These are phyloP conservation scores for Fistularia tabacaria DNA, from an alignment of 2,797 vertebrate genomes.

Conservation along the genomic window DNA sequence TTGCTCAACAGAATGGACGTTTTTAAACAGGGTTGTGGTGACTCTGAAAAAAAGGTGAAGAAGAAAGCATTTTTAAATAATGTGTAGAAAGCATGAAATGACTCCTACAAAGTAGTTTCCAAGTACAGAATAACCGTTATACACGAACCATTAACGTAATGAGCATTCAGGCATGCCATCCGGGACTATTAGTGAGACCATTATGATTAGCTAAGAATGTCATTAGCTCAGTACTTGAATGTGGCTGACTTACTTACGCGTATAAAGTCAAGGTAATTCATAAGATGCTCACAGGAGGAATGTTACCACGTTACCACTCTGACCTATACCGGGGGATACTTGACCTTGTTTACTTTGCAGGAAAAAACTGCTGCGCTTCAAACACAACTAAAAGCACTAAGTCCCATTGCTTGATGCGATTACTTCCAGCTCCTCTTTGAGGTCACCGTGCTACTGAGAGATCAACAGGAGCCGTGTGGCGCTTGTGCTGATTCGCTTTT, in stretches of 20 bases:
- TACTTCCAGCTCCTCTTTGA: conserved; percentile 45
- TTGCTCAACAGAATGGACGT: too few relatives aligned
- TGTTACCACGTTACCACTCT: neutral
- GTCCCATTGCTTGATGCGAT: conserved; percentile 49
- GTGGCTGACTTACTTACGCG: conserved; percentile 36
- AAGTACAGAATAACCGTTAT: conserved; percentile 35
- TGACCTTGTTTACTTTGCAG: conserved; percentile 46
- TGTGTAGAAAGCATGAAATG: conserved; percentile 23
- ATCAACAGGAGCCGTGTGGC: conserved; percentile 30
- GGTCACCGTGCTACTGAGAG: conserved; percentile 40
- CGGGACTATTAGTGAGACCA: conserved; percentile 56
- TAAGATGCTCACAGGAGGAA: conserved; percentile 20
- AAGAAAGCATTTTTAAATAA: conserved; percentile 25
- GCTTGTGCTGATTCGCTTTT: conserved; percentile 42
- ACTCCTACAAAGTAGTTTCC: conserved; percentile 25
- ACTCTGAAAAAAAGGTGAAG: conserved; percentile 8
- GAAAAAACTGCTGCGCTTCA: conserved; percentile 20
- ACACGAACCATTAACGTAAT: conserved; percentile 59
- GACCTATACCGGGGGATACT: conserved; percentile 9
- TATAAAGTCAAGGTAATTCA: conserved; percentile 36
- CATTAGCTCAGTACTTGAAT: conserved; percentile 57
- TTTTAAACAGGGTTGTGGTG: conserved; percentile 10
- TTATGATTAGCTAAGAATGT: conserved; percentile 61
- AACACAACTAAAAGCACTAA: conserved; percentile 43
- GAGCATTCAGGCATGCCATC: conserved; percentile 52